Conservation (phyloP, 2,888 invertebrate genomes). For the Catocala fraxini region DNA sequence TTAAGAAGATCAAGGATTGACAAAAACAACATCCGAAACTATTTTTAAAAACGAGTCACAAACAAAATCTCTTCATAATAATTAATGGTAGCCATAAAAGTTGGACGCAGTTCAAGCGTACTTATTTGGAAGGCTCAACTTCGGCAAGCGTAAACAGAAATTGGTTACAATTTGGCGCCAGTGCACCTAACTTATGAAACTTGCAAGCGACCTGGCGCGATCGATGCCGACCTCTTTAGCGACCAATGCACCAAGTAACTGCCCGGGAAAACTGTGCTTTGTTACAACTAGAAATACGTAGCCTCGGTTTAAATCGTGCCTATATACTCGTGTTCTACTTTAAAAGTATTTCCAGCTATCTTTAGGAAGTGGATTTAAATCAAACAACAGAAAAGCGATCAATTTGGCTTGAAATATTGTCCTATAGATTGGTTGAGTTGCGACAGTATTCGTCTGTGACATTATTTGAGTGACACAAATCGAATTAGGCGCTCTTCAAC, state of each 20-base stretch:
- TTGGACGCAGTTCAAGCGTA: constrained; percentile 50
- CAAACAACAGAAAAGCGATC: background rate
- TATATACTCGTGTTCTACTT: constrained; percentile 29
- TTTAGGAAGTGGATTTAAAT: constrained; percentile 6
- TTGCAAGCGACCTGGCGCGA: constrained; percentile 70
- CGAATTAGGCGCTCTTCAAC: constrained; percentile 29
- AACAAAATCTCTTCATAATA: constrained; percentile 28
- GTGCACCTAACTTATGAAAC: constrained; percentile 65
- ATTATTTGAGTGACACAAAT: constrained; percentile 34
- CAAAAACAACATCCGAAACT: too few species aligned
- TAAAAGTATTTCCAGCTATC: constrained; percentile 22
- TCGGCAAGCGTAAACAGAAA: constrained; percentile 60
- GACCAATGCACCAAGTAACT: constrained; percentile 82
- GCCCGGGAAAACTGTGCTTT: constrained; percentile 71
- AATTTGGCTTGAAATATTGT: background rate
- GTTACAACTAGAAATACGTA: constrained; percentile 47
- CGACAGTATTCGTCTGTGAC: constrained; percentile 13
- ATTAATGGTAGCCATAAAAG: constrained; percentile 42
- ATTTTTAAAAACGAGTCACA: background rate
- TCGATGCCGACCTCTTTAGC: constrained; percentile 85
- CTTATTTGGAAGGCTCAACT: constrained; percentile 45
- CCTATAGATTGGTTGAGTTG: background rate
- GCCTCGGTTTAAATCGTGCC: constrained; percentile 30
- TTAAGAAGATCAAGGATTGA: too few species aligned
- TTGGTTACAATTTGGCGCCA: constrained; percentile 68